Conservation (phyloP, 1,140 invertebrate genomes). For the Temnothorax nylanderi region DNA sequence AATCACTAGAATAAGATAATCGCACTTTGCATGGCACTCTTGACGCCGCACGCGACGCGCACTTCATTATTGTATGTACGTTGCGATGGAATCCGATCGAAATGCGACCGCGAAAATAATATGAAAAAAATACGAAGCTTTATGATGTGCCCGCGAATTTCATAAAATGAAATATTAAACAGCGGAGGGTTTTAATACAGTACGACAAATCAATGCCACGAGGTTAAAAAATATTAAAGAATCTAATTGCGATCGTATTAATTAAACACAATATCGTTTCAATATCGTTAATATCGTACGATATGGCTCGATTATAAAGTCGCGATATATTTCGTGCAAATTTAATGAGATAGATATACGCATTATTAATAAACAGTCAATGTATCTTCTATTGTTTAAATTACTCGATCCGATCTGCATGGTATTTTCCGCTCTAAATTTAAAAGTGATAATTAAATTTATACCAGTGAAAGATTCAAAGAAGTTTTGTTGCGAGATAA, state of each 20-base stretch:
- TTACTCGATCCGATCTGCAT: background rate
- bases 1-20: constrained; percentile 27
- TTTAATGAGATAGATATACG: constrained; percentile 1
- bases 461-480: background rate
- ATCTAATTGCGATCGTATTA: constrained; percentile 12
- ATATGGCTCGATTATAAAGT: background rate
- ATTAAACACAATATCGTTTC: background rate
- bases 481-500: background rate
- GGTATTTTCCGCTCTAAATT: background rate
- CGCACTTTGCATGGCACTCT: background rate
- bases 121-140: background rate
- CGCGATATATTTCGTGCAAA: background rate
- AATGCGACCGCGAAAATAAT: background rate
- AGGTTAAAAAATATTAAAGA: background rate
- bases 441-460: background rate
- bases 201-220: background rate
- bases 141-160: background rate
- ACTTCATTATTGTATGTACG: background rate
- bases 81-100: background rate
- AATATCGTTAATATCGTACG: background rate
- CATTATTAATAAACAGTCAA: constrained; percentile 1
- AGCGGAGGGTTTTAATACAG: background rate
- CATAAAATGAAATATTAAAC: background rate
- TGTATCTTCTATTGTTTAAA: background rate
- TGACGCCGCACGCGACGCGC: background rate